These are phyloP conservation scores for Amyelois transitella DNA, from an alignment of 1,140 invertebrate species.

Conservation along the genomic window DNA sequence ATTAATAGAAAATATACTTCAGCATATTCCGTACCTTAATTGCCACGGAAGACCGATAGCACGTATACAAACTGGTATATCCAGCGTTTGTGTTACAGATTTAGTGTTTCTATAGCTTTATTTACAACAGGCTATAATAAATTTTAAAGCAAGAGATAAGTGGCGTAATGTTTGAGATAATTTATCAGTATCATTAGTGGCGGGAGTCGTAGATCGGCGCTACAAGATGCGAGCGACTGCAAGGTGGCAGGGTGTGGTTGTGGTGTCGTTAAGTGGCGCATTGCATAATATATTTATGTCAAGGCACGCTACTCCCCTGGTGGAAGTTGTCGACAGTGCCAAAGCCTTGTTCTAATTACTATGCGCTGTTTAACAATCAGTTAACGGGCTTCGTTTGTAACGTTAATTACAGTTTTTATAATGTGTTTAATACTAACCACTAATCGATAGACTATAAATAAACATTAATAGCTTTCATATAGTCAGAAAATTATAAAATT, in stretches of 20 bases:
- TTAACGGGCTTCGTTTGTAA: constrained; percentile 6
- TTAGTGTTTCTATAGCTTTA: constrained; percentile 10
- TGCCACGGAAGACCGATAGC: too few relatives aligned
- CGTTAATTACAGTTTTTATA: not conserved
- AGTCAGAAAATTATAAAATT: too few relatives aligned
- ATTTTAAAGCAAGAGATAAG: constrained; percentile 13
- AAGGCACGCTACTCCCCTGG: constrained; percentile 51
- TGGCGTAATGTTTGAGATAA: constrained; percentile 17
- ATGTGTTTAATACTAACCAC: too few relatives aligned
- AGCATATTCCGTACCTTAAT: too few relatives aligned
- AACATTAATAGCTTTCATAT: too few relatives aligned
- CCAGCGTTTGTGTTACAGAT: constrained; percentile 15
- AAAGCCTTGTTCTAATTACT: constrained; percentile 42
- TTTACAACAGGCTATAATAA: constrained; percentile 12
- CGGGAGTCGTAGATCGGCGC: constrained; percentile 3
- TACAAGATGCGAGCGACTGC: constrained; percentile 8
- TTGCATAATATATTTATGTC: constrained; percentile 70
- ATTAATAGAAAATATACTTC: too few relatives aligned
- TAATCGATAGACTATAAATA: too few relatives aligned
- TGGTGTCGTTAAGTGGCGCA: constrained; percentile 54
- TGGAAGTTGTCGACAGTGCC: constrained; percentile 37
- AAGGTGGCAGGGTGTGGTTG: constrained; percentile 42
- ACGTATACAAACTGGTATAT: constrained; percentile 6
- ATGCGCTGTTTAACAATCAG: constrained; percentile 13
- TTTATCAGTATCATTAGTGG: constrained; percentile 19